Percentiles rank a stretch among this genome's conserved stretches.
These are phyloP conservation scores for Tragelaphus scriptus DNA, from an alignment of 2,113 vertebrate species.

Conservation along the genomic window DNA sequence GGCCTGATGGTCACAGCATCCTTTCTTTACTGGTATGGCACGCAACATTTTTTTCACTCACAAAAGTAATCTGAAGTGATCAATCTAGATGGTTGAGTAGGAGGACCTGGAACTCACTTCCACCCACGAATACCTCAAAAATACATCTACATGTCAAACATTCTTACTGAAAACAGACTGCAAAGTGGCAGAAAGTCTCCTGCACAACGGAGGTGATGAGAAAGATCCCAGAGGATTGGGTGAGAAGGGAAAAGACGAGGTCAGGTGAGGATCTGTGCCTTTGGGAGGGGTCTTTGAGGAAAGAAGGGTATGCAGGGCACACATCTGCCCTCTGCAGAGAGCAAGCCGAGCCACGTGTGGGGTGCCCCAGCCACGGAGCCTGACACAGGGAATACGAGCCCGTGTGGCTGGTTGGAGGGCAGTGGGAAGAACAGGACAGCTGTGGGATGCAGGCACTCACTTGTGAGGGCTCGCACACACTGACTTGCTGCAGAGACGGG, in stretches of 20 bases:
- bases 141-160: not conserved
- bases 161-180: not conserved
- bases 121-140: not conserved
- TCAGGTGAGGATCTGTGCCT: not conserved
- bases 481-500: not conserved
- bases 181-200: not conserved
- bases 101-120: not conserved
- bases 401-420: not conserved
- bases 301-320: too few relatives aligned
- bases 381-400: not conserved
- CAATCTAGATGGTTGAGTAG: not conserved
- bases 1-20: not conserved
- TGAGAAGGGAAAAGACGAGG: fast-evolving
- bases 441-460: not conserved
- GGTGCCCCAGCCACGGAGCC: not conserved
- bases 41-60: not conserved
- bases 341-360: not conserved
- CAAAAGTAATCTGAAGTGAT: not conserved
- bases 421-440: not conserved
- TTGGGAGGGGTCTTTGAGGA: not conserved
- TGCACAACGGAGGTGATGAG: not conserved
- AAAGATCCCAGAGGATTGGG: not conserved
- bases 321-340: not conserved
- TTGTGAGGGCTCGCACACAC: fast-evolving
- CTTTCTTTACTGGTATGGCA: not conserved